Conservation (phyloP, 1,140 invertebrate genomes). For the Harlomillsia oculata region DNA sequence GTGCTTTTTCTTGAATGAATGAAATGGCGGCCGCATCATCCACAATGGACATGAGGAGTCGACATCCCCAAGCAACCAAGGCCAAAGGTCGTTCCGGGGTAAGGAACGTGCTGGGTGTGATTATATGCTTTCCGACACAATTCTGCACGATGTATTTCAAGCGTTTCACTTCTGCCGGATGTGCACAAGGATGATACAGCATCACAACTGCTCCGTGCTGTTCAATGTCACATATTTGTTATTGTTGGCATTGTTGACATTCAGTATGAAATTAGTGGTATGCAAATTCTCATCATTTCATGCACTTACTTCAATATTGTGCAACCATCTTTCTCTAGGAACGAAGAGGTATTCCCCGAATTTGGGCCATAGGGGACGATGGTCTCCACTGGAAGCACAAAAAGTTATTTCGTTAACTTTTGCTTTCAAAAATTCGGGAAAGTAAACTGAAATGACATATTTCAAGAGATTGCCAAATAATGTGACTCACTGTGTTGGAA, state of each 20-base stretch:
- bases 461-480: neutral
- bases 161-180: constrained; percentile 52
- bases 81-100: constrained; percentile 57
- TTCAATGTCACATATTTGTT: neutral
- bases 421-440: neutral
- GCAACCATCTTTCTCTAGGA: constrained; percentile 72
- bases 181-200: constrained; percentile 79
- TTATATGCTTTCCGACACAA: constrained; percentile 69
- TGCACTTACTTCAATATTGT: constrained; percentile 60
- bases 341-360: constrained; percentile 76
- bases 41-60: constrained; percentile 60
- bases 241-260: neutral
- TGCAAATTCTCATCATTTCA: neutral
- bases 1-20: constrained; percentile 58
- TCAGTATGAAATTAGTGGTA: neutral
- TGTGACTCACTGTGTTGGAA: constrained; percentile 27
- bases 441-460: neutral
- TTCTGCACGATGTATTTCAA: constrained; percentile 54
- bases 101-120: constrained; percentile 61
- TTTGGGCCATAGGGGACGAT: constrained; percentile 67
- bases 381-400: constrained; percentile 56
- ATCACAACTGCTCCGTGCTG: constrained; percentile 73
- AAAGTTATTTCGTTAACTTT: too few species aligned
- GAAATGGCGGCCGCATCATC: constrained; percentile 46
- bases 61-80: constrained; percentile 64